Conservation (phyloP, 1,140 invertebrate genomes). For the Eulimnadia texana region DNA sequence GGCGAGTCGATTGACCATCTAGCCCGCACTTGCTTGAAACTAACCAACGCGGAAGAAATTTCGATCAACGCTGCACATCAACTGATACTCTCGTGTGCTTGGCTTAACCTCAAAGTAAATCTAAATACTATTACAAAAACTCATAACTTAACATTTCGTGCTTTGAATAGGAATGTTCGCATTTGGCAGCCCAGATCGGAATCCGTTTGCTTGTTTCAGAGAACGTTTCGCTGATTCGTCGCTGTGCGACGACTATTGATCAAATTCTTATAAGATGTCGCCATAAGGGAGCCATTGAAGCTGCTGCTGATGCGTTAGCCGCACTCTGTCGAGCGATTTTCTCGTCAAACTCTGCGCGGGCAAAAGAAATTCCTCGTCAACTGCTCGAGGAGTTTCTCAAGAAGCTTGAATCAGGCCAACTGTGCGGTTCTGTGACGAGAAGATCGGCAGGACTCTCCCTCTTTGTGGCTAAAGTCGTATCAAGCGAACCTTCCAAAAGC, state of each 20-base stretch:
- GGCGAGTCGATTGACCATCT: constrained; percentile 34
- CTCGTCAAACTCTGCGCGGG: constrained; percentile 14
- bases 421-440: constrained; percentile 40
- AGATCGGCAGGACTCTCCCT: constrained; percentile 61
- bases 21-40: constrained; percentile 25
- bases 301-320: constrained; percentile 43
- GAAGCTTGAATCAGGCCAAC: constrained; percentile 18
- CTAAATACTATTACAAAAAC: constrained; percentile 8
- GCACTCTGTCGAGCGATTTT: constrained; percentile 28
- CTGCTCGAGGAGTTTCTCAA: constrained; percentile 23
- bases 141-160: constrained; percentile 9
- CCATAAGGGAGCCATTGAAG: constrained; percentile 66
- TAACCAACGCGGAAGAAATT: constrained; percentile 25
- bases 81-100: constrained; percentile 53
- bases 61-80: constrained; percentile 44
- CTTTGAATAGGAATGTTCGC: constrained; percentile 20
- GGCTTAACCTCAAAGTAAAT: constrained; percentile 59
- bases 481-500: constrained; percentile 39
- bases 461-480: constrained; percentile 53
- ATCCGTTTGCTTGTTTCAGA: background rate
- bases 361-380: constrained; percentile 21
- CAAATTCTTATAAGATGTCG: constrained; percentile 51
- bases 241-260: constrained; percentile 39
- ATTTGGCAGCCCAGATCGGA: constrained; percentile 21
- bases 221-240: constrained; percentile 25